Percentiles rank a stretch among this genome's conserved stretches.
Conservation (phyloP, 2,113 vertebrate species). For the Saguinus imperator region DNA sequence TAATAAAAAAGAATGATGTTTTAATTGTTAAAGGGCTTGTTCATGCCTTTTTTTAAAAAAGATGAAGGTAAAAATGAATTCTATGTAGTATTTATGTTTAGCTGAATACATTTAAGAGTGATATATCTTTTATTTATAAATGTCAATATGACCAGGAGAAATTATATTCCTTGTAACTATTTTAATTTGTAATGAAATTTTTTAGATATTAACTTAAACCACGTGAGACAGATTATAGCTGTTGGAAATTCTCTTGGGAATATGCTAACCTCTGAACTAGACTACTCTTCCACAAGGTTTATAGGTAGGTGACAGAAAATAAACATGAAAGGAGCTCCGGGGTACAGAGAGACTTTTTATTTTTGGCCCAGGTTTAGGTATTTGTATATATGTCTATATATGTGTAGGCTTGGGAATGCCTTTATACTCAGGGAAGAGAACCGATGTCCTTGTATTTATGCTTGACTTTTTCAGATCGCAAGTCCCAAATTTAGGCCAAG, state of each 20-base stretch:
- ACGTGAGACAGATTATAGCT: background rate
- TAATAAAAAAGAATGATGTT: background rate
- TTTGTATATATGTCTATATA: background rate
- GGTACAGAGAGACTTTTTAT: background rate
- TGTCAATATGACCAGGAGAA: background rate
- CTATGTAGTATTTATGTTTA: background rate
- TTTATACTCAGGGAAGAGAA: background rate
- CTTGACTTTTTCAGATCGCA: background rate
- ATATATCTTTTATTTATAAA: background rate
- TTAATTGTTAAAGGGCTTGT: background rate
- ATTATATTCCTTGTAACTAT: background rate
- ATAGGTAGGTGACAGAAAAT: background rate
- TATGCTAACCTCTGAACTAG: background rate
- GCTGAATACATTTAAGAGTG: background rate
- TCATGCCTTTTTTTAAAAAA: background rate
- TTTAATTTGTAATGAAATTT: background rate
- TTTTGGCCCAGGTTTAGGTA: background rate
- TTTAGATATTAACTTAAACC: background rate
- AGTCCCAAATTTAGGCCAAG: background rate
- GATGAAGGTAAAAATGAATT: background rate
- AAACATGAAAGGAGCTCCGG: background rate
- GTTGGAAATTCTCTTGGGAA: background rate
- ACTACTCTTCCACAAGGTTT: background rate
- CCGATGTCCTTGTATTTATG: background rate
- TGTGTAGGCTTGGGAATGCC: background rate